Evolutionary conservation across 2,113 vertebrate genomes (phyloP).

Genomic region (Microcebus griseorufus): DNA sequence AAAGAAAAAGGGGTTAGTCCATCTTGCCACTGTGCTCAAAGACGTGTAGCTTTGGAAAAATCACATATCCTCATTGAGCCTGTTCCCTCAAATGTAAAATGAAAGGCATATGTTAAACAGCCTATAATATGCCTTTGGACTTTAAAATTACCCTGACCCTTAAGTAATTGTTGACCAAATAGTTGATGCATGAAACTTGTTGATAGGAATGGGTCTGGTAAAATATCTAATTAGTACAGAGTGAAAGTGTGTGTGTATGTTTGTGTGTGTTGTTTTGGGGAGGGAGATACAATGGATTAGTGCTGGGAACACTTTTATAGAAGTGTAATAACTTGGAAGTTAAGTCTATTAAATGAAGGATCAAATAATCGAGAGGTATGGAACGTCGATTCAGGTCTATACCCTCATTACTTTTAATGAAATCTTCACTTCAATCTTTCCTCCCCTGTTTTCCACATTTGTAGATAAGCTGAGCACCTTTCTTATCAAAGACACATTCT

Average conservation of each 20-base stretch:
- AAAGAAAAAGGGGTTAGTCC: neutral
- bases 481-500: slow-evolving; percentile 39
- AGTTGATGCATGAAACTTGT: neutral
- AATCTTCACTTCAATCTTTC: slow-evolving; percentile 12
- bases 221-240: neutral
- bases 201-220: neutral
- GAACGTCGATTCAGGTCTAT: neutral
- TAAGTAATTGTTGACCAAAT: neutral
- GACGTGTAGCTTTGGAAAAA: neutral
- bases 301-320: neutral
- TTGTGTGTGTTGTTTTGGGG: neutral
- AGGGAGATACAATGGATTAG: neutral
- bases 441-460: neutral
- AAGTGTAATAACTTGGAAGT: slow-evolving; percentile 2
- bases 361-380: slow-evolving; percentile 43
- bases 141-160: neutral
- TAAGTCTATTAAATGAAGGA: slow-evolving; percentile 26
- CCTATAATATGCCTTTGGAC: neutral
- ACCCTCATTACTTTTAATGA: slow-evolving; percentile 45
- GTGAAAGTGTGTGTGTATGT: neutral
- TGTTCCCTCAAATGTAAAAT: neutral
- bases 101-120: neutral
- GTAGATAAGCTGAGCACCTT: slow-evolving; percentile 32
- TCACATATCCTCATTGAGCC: neutral
- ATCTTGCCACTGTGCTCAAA: neutral